A percentile compares a stretch with the other conserved stretches of the same genome.
Conservation (phyloP, 2,797 vertebrate species). For the Hippoglossus hippoglossus region DNA sequence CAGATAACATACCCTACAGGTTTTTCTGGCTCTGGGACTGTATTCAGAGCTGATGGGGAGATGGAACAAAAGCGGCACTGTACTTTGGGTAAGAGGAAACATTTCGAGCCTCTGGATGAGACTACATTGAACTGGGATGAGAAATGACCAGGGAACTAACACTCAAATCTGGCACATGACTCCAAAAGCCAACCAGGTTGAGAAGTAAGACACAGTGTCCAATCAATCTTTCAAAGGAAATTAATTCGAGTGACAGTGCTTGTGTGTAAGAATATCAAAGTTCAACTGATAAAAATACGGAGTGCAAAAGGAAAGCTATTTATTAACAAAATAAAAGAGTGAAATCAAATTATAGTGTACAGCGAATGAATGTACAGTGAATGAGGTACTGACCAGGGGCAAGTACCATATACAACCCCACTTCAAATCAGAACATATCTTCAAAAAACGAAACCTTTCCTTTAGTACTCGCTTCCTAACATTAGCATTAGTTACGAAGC, state of each 20-base stretch:
- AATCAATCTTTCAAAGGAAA: not conserved
- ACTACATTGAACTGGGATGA: slow-evolving; percentile 86
- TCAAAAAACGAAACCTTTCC: no score
- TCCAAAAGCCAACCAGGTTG: slow-evolving; percentile 81
- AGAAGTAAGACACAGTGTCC: not conserved
- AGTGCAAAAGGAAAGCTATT: no score
- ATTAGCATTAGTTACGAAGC: no score
- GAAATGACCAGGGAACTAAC: slow-evolving; percentile 83
- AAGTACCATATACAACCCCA: no score
- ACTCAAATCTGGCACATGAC: slow-evolving; percentile 79
- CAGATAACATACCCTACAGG: slow-evolving; percentile 84
- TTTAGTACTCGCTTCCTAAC: no score
- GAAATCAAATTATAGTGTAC: no score
- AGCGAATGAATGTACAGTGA: no score
- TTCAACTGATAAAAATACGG: not conserved
- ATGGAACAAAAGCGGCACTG: slow-evolving; percentile 92
- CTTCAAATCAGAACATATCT: no score
- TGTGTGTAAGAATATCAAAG: not conserved
- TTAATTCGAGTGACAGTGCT: not conserved
- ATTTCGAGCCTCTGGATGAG: slow-evolving; percentile 88
- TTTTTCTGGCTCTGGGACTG: slow-evolving; percentile 80
- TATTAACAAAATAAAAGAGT: no score
- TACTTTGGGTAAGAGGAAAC: slow-evolving; percentile 88
- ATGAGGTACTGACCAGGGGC: no score
- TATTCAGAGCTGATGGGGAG: slow-evolving; percentile 84